Percentiles rank a stretch among this genome's conserved stretches.
These are phyloP conservation scores for Mya arenaria DNA, from an alignment of 1,140 invertebrate species.

Conservation along the genomic window DNA sequence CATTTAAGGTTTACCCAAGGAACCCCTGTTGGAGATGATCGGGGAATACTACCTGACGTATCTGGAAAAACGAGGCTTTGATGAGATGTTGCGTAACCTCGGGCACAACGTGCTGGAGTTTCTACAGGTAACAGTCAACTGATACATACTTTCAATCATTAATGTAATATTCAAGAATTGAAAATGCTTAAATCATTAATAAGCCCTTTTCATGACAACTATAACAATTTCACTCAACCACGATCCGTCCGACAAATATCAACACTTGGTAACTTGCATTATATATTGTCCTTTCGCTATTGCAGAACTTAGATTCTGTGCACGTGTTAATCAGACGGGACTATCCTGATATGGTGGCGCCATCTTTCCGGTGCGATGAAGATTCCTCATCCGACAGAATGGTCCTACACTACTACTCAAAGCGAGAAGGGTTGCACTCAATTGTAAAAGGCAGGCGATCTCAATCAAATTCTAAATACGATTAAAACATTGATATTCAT, in stretches of 20 bases:
- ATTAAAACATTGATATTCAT: no score
- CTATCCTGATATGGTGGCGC: conserved; percentile 67
- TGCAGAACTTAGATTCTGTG: conserved; percentile 69
- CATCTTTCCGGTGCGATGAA: conserved; percentile 69
- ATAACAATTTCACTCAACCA: no score
- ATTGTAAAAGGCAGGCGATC: conserved; percentile 61
- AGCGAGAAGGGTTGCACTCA: conserved; percentile 61
- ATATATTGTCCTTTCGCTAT: no score
- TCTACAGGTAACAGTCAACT: no score
- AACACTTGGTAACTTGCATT: no score
- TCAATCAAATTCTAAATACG: no score
- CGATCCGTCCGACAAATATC: no score
- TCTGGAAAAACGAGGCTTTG: conserved; percentile 59
- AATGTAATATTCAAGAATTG: no score
- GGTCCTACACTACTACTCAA: conserved; percentile 68
- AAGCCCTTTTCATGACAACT: no score
- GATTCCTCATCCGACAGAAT: conserved; percentile 68
- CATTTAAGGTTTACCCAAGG: conserved; percentile 61
- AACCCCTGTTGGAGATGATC: conserved; percentile 63
- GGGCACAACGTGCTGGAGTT: conserved; percentile 70
- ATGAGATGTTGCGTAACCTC: conserved; percentile 68
- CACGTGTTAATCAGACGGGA: conserved; percentile 62
- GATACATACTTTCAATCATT: no score
- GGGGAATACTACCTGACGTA: conserved; percentile 67
- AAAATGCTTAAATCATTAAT: no score